Conservation (phyloP, 1,140 invertebrate species). For the Papilio helenus region DNA sequence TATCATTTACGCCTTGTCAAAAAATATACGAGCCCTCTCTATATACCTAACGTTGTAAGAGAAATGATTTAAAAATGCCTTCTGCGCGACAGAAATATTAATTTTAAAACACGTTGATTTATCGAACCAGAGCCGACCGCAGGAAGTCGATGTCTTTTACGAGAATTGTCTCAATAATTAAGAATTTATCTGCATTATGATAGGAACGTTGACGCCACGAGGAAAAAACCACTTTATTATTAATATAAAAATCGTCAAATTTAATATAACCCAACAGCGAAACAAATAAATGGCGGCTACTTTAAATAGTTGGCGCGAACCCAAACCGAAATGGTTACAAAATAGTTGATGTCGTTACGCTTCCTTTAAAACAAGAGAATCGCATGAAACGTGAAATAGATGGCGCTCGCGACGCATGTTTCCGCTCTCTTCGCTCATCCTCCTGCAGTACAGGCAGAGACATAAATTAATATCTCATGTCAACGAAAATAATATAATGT, state of each 20-base stretch:
- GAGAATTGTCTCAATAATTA: slow-evolving; percentile 38
- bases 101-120: slow-evolving; percentile 38
- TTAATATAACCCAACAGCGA: slow-evolving; percentile 46
- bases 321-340: slow-evolving; percentile 77
- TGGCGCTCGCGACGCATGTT: slow-evolving; percentile 72
- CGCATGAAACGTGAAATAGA: slow-evolving; percentile 71
- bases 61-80: slow-evolving; percentile 35
- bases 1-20: slow-evolving; percentile 14
- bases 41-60: neutral
- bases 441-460: slow-evolving; percentile 41
- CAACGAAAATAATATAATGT: slow-evolving; percentile 25
- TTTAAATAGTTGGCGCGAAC: slow-evolving; percentile 75
- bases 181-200: slow-evolving; percentile 35
- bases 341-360: slow-evolving; percentile 70
- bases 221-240: slow-evolving; percentile 10
- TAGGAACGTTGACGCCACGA: slow-evolving; percentile 23
- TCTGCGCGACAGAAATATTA: slow-evolving; percentile 32
- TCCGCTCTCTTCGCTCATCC: slow-evolving; percentile 60
- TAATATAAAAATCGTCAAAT: slow-evolving; percentile 29
- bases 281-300: slow-evolving; percentile 54
- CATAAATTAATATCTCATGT: slow-evolving; percentile 31
- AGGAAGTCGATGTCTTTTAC: slow-evolving; percentile 37
- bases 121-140: slow-evolving; percentile 35
- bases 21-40: slow-evolving; percentile 7
- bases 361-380: slow-evolving; percentile 81